Conservation (phyloP, 2,113 vertebrate genomes). For the Elachura formosa region DNA sequence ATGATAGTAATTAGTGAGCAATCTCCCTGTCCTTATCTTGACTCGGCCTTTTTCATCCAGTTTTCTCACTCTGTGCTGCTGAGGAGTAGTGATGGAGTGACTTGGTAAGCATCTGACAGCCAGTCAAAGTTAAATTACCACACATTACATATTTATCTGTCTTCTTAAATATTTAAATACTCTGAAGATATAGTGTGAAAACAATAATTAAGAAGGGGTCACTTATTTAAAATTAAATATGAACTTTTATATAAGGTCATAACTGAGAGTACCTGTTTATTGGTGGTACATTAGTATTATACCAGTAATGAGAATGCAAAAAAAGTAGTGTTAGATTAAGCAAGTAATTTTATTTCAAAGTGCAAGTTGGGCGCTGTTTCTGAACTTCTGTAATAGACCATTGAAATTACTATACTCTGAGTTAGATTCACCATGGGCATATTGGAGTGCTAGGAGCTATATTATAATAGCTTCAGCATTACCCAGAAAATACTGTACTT, state of each 20-base stretch:
- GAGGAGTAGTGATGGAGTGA: not conserved
- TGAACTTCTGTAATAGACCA: not conserved
- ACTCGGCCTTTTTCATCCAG: accelerated
- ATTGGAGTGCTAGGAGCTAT: not conserved
- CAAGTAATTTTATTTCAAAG: not conserved
- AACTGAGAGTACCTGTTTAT: not conserved
- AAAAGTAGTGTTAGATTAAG: not conserved
- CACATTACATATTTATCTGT: not conserved
- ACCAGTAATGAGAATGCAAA: not conserved
- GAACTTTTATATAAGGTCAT: not conserved
- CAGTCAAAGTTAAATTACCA: not conserved
- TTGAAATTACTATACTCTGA: not conserved
- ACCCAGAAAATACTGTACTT: not conserved
- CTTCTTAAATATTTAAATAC: not conserved
- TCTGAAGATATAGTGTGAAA: not conserved
- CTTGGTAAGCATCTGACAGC: not conserved
- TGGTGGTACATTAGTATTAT: not conserved
- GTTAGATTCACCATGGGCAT: not conserved
- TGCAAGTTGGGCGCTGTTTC: not conserved
- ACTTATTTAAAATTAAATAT: not conserved
- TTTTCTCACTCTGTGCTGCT: not conserved
- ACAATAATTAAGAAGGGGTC: not conserved
- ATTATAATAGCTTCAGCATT: not conserved
- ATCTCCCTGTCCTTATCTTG: not conserved
- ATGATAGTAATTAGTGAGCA: not conserved